These are phyloP conservation scores for Heliconius eleuchia DNA, from an alignment of 1,140 invertebrate species.

Conservation along the genomic window DNA sequence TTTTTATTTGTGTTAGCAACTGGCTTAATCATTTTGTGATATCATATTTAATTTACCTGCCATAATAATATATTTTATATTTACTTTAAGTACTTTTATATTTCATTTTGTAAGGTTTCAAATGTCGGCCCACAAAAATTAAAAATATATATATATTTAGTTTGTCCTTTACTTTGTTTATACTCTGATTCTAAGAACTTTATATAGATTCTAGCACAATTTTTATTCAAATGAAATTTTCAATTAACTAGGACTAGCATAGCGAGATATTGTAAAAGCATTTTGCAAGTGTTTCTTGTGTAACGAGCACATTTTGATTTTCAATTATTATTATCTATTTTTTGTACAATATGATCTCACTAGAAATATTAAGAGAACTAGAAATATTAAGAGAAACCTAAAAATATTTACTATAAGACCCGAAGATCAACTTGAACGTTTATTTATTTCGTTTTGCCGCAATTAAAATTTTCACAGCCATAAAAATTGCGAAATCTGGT, in stretches of 20 bases:
- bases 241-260: not conserved
- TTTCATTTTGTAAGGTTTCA: not conserved
- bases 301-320: too few relatives aligned
- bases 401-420: not conserved
- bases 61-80: not conserved
- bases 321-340: too few relatives aligned
- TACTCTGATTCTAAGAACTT: not conserved
- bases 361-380: not conserved
- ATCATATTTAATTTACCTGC: not conserved
- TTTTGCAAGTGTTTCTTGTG: too few relatives aligned
- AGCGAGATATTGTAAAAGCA: not conserved
- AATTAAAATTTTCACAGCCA: constrained; percentile 20
- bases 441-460: constrained; percentile 28
- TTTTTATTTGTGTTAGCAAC: not conserved
- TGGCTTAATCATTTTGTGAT: not conserved
- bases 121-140: not conserved
- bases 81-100: not conserved
- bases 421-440: not conserved
- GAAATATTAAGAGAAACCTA: not conserved
- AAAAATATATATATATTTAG: not conserved
- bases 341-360: too few relatives aligned
- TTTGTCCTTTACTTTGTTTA: not conserved
- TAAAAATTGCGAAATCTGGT: constrained; percentile 38
- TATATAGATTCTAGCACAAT: not conserved
- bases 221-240: not conserved